Evolutionary conservation across 2,888 invertebrate species (phyloP).

Genomic region (Tenthredo mesomela): DNA sequence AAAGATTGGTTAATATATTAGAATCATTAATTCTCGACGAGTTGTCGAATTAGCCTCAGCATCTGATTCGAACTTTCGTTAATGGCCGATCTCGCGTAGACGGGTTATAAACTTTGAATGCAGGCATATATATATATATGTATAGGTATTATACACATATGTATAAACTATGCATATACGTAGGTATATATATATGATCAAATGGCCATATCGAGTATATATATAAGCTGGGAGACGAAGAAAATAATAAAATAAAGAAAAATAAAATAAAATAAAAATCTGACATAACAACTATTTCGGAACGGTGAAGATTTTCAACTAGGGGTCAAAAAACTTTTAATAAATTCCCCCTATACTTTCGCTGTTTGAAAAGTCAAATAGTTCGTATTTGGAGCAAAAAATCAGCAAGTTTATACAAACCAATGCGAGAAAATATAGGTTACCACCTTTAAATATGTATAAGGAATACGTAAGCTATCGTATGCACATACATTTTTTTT

Average conservation of each 20-base stretch:
- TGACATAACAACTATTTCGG: constrained; percentile 32
- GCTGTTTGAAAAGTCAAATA: constrained; percentile 52
- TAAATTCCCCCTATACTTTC: constrained; percentile 52
- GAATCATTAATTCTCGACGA: constrained; percentile 32
- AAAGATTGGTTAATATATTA: constrained; percentile 8
- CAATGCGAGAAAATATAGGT: constrained; percentile 68
- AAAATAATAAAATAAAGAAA: background rate
- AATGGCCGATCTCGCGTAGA: background rate
- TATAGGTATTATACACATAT: background rate
- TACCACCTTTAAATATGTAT: constrained; percentile 69
- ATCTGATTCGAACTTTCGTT: constrained; percentile 1
- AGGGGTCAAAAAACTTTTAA: constrained; percentile 52
- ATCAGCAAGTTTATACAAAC: constrained; percentile 62
- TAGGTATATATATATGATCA: background rate
- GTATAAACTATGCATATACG: no score
- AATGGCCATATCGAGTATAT: background rate
- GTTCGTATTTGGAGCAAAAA: constrained; percentile 51
- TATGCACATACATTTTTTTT: constrained; percentile 50
- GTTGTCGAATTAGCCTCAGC: constrained; percentile 14
- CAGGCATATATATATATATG: background rate
- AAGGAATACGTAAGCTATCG: constrained; percentile 37
- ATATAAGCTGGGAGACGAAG: background rate
- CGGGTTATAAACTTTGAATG: constrained; percentile 6
- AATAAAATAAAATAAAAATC: background rate
- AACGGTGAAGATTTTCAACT: constrained; percentile 22